A percentile compares a stretch with the other conserved stretches of the same genome.
phyloP scores from a whole-genome alignment of 2,797 vertebrate genomes.

The Triplophysa bombifrons region DNA sequence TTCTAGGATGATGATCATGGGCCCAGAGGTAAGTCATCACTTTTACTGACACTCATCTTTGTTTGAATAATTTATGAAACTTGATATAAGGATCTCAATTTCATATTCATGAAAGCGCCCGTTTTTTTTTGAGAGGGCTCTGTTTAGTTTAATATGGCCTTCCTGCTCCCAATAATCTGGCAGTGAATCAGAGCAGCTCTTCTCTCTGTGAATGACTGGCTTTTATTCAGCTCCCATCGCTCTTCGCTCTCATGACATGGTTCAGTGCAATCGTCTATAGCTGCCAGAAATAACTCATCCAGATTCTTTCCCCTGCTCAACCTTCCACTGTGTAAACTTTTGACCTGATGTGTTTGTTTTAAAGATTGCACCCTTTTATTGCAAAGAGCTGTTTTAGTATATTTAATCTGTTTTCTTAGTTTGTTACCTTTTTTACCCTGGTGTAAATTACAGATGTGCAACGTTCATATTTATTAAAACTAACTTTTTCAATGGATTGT shows the following conservation, averaged over 20 bases:
- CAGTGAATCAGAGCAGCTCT: neutral
- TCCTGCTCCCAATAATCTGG: neutral
- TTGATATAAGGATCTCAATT: neutral
- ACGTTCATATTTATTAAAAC: neutral
- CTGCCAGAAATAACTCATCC: slow-evolving; percentile 27
- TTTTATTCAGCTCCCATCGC: slow-evolving; percentile 18
- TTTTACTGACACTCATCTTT: neutral
- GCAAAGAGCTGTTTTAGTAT: neutral
- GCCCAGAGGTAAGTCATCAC: slow-evolving; percentile 73
- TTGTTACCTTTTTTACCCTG: neutral
- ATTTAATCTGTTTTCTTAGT: neutral
- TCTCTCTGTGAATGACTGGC: neutral
- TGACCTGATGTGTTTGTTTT: slow-evolving; percentile 28
- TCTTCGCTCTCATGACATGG: slow-evolving; percentile 4
- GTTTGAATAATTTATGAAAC: neutral
- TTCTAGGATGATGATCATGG: slow-evolving; percentile 75
- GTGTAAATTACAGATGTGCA: neutral
- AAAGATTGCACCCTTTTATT: slow-evolving; percentile 12
- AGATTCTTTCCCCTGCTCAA: slow-evolving; percentile 20
- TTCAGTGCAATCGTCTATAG: neutral
- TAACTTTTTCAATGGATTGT: neutral
- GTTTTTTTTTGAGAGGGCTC: neutral
- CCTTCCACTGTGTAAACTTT: slow-evolving; percentile 15
- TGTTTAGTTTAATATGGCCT: neutral
- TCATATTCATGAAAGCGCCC: neutral